Evolutionary conservation across 2,113 vertebrate species (phyloP).

Genomic region (Mesoclemmys tuberculata): DNA sequence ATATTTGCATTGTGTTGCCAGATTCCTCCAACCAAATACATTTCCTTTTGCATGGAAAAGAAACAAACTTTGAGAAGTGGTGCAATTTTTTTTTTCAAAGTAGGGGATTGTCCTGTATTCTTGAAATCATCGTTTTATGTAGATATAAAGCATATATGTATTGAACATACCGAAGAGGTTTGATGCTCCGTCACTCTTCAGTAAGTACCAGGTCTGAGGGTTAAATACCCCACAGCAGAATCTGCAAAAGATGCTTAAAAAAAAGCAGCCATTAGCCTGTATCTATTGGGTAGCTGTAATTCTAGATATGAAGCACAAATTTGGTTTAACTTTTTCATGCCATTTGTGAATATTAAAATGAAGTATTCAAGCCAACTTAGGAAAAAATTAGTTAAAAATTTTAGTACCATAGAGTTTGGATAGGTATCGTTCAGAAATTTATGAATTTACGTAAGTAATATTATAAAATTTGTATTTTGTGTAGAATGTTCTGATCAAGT

Average conservation of each 20-base stretch:
- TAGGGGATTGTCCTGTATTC: neutral
- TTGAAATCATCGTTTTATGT: conserved; percentile 1
- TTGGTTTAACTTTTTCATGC: neutral
- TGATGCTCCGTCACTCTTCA: neutral
- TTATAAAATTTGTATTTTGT: neutral
- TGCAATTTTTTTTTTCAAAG: neutral
- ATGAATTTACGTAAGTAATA: neutral
- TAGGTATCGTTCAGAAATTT: neutral
- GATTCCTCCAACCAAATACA: neutral
- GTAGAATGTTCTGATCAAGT: neutral
- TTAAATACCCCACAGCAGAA: neutral
- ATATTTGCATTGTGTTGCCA: neutral
- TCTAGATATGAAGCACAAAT: neutral
- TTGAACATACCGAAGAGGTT: neutral
- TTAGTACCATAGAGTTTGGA: neutral
- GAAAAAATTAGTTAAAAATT: neutral
- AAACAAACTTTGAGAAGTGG: neutral
- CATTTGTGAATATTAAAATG: neutral
- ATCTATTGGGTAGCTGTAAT: neutral
- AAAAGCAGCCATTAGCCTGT: neutral
- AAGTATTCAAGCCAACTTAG: neutral
- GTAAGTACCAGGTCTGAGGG: neutral
- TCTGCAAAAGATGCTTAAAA: neutral
- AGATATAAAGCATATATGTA: neutral
- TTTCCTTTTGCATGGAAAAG: neutral